Base-by-base conservation (phyloP, 2,888 invertebrate genomes). In the Eledone cirrhosa region DNA sequence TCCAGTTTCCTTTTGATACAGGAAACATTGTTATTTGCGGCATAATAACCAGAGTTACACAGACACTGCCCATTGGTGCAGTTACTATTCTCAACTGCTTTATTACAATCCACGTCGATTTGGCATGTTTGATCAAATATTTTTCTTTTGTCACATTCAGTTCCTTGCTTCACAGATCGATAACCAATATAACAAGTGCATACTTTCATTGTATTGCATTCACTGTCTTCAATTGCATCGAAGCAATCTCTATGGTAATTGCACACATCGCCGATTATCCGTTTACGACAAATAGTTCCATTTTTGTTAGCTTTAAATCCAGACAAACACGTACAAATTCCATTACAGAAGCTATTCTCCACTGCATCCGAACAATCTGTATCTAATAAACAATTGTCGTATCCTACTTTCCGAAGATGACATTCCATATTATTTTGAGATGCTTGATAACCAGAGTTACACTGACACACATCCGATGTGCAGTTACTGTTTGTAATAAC, bases 401-500 rank as follows among this genome's bases (percentile, higher is more conserved):
- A 27, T 22, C 47, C 65, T 3, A 78, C n/a, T 67, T 65, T 78
- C 24, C 78, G 33, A n/a, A 22, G 33, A 5, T 13, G 47, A 47
- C 80, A 80, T n/a, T 16, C 7, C 2, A 13, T 33, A 4, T 63
- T 33, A 19, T 77, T 24, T 7, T 67, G 14, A 16, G 63, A 53
- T 5, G 74, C n/a, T 27, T 59, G 31, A n/a, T 33, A 74, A 41
- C 80, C 80, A 2, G 48, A 41, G 16, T 29, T 22, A 24, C 79
- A 80, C 22, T 14, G 11, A 29, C 80, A 80, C 19, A 75, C 24
- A 2, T 31, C 72, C 29, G 75, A 47, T 1, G 59, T n/a, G 74
- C 80, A 80, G 2, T 48, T 59, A n/a, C 78, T 80, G 74, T 80
- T 27, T 3, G 77, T 14, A 2, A 80, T 47, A 27, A 74, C 80